Evolutionary conservation across 2,113 vertebrate species (phyloP), one percentile per base, ranked within the genome.

Genomic region (Forbesichthys agassizii): DNA sequence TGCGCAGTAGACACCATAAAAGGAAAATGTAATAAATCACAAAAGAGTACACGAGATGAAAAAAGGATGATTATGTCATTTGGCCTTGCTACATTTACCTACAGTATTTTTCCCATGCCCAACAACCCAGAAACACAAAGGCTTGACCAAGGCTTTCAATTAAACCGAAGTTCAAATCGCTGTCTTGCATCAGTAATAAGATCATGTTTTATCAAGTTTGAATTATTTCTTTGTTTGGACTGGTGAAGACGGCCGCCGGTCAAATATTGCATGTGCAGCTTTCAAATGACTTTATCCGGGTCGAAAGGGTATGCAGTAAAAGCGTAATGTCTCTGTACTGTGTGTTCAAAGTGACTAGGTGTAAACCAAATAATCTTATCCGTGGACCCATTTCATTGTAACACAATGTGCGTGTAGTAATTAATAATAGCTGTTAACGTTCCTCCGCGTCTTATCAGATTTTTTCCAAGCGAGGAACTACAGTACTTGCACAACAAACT

Each of bases 391-490:
- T 11, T 11, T 12, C 49, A 27, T 27, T 27, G 27, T 27, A 27
- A 27, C 27, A 52, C 49, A 14, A 14, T 62, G 66, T 53, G 66
- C 69, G 66, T 53, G 65, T 52, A 59, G 61, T 67, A 73, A 77
- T 79, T 69, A 62, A 56, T 83, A 58, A 74, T 66, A 79, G 73
- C 70, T 73, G 71, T 56, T 51, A 48, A 66, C 67, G 63, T 65
- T 57, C 74, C 67, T 62, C 59, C 53, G 48, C 46, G 18, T 48
- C 59, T 76, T 73, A 78, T 75, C 69, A 59, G 61, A 75, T 73
- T 65, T 12, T 67, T 55, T 52, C 64, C 64, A 9, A 53, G 33
- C 64, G 54, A 16, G 54, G 10, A 53, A 12, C 12, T 63, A 33
- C 33, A 33, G 27, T 27, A 3, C 27, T 27, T 27, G 18, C 55